Percentiles rank a stretch among this genome's conserved stretches.
These are phyloP conservation scores for Polydrusus cervinus DNA, from an alignment of 2,888 invertebrate species.

Conservation along the genomic window DNA sequence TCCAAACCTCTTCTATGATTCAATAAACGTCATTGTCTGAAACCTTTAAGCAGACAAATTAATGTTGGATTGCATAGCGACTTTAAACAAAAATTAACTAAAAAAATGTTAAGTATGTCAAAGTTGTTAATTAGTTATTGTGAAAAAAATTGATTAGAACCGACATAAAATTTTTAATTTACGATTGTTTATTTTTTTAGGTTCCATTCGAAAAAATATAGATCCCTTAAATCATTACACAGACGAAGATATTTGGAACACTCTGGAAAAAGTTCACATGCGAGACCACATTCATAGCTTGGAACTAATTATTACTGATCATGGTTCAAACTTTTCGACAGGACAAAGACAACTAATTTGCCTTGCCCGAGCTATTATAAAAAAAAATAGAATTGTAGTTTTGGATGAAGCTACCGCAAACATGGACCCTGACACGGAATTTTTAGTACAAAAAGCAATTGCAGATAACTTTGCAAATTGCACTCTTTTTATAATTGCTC, in stretches of 20 bases:
- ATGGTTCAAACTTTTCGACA: conserved; percentile 60
- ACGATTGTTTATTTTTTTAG: too few relatives aligned
- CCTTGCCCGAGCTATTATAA: conserved; percentile 74
- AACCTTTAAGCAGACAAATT: too few relatives aligned
- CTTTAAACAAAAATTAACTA: too few relatives aligned
- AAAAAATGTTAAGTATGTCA: too few relatives aligned
- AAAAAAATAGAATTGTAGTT: conserved; percentile 73
- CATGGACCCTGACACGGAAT: conserved; percentile 74
- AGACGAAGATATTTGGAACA: conserved; percentile 64
- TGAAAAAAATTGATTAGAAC: too few relatives aligned
- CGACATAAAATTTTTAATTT: too few relatives aligned
- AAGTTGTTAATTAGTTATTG: too few relatives aligned
- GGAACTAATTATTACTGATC: conserved; percentile 59
- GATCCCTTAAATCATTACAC: conserved; percentile 61
- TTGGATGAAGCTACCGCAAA: conserved; percentile 76
- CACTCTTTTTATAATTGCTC: conserved; percentile 73
- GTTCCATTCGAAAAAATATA: conserved; percentile 72
- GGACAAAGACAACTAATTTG: conserved; percentile 76
- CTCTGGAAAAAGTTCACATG: conserved; percentile 67
- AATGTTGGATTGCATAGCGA: too few relatives aligned
- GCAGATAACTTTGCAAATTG: conserved; percentile 72
- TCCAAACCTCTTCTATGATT: too few relatives aligned
- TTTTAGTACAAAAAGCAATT: conserved; percentile 74
- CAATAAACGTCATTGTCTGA: too few relatives aligned
- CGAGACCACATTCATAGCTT: conserved; percentile 64